Conservation (phyloP, 2,797 vertebrate genomes). For the Pelobates cultripes region DNA sequence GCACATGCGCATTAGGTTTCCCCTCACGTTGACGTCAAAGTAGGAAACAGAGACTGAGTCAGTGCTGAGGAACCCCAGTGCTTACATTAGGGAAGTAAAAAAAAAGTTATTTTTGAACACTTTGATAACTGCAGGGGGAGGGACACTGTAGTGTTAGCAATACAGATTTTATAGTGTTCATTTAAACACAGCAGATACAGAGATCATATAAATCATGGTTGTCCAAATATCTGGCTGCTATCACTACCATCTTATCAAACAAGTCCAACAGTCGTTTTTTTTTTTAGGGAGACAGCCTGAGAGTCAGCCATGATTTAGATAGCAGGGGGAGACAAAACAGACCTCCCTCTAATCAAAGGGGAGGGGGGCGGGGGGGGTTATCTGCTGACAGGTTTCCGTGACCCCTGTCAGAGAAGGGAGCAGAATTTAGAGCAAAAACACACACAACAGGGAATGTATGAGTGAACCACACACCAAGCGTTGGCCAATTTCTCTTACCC, state of each 20-base stretch:
- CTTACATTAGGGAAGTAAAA: no score
- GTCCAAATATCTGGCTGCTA: background rate
- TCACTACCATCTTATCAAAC: constrained; percentile 16
- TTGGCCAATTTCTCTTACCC: no score
- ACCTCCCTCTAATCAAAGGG: background rate
- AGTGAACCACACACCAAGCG: constrained; percentile 21
- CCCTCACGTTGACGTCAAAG: no score
- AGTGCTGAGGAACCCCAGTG: no score
- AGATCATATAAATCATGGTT: no score
- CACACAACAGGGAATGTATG: background rate
- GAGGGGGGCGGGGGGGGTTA: constrained; percentile 22
- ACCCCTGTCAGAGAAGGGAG: constrained; percentile 37
- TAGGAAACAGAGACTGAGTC: no score
- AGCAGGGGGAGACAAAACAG: background rate
- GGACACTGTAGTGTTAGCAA: no score
- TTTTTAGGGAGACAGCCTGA: constrained; percentile 1
- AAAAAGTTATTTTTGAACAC: no score
- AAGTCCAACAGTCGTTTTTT: background rate
- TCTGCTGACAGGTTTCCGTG: constrained; percentile 5
- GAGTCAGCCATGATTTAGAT: constrained; percentile 4
- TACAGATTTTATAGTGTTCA: no score
- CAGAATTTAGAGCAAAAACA: constrained; percentile 33
- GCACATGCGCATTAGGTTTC: no score
- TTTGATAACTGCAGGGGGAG: no score
- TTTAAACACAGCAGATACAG: no score